Evolutionary conservation across 2,113 vertebrate genomes (phyloP).

Genomic region (Paraplagusia blochii): DNA sequence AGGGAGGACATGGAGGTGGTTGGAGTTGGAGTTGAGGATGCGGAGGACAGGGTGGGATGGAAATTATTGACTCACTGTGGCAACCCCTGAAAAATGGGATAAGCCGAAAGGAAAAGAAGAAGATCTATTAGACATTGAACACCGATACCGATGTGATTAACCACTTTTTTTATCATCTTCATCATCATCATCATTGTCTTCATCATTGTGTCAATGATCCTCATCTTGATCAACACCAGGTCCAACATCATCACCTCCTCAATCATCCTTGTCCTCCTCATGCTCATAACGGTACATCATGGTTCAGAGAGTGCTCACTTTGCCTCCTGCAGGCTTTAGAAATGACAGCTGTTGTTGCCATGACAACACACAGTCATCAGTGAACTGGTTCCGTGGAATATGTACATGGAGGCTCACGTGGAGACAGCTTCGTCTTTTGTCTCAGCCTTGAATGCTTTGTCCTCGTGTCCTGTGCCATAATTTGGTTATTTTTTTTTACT

Average conservation of each 20-base stretch:
- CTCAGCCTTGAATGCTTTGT: not conserved
- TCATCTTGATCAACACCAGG: too few species aligned
- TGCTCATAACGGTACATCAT: slow-evolving; percentile 11
- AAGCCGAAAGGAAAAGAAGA: too few species aligned
- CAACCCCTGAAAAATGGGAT: too few species aligned
- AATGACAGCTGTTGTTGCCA: slow-evolving; percentile 40
- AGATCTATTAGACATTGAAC: too few species aligned
- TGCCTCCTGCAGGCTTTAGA: slow-evolving; percentile 30
- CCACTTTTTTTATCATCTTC: too few species aligned
- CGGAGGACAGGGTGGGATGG: too few species aligned
- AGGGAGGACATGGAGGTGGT: too few species aligned
- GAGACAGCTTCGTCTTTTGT: not conserved
- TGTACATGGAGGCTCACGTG: not conserved
- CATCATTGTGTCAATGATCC: too few species aligned
- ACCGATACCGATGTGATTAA: too few species aligned
- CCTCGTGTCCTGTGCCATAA: not conserved
- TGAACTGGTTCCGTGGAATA: slow-evolving; percentile 9
- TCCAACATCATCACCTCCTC: not conserved
- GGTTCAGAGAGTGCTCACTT: slow-evolving; percentile 9
- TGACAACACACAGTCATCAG: slow-evolving; percentile 34
- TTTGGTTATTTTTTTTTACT: not conserved
- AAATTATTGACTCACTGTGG: too few species aligned
- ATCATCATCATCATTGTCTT: too few species aligned
- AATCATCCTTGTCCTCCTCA: slow-evolving; percentile 22
- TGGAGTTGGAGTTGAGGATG: too few species aligned